phyloP scores from a whole-genome alignment of 2,797 vertebrate species.

The Bradypodion ventrale region DNA sequence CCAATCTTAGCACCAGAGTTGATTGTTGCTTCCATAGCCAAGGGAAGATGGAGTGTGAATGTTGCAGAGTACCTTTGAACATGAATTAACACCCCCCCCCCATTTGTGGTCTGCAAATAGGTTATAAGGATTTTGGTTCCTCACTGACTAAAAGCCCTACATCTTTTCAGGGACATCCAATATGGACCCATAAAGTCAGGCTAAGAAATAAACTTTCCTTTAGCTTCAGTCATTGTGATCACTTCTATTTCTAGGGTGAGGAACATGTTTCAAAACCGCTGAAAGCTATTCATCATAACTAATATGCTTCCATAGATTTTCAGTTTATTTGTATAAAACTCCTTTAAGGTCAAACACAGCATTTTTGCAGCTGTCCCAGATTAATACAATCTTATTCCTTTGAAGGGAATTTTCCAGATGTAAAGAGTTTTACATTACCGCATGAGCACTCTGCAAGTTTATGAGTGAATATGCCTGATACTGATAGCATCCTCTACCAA shows the following conservation, averaged over 20 bases:
- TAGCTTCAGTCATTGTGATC: not conserved
- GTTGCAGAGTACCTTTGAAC: not conserved
- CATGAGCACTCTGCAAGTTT: not conserved
- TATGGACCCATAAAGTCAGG: not conserved
- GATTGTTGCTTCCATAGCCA: not conserved
- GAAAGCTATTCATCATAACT: not conserved
- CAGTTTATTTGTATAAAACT: not conserved
- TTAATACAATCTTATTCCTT: not conserved
- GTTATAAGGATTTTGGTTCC: not conserved
- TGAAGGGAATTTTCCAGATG: not conserved
- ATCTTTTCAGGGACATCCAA: not conserved
- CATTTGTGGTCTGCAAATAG: not conserved
- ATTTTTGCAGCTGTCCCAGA: slow-evolving; percentile 3
- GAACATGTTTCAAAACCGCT: not conserved
- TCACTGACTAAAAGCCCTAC: not conserved
- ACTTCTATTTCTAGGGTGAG: not conserved
- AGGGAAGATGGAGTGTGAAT: not conserved
- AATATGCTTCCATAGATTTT: not conserved
- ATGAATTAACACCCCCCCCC: too few species aligned
- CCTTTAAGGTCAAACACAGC: not conserved
- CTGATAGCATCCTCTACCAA: not conserved
- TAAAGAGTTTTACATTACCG: slow-evolving; percentile 7
- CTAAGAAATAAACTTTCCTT: not conserved
- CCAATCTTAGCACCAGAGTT: not conserved
- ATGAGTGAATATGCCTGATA: not conserved